Percentiles rank a stretch among this genome's conserved stretches.
Evolutionary conservation across 2,113 vertebrate species (phyloP).

Genomic region (Cyanistes caeruleus): DNA sequence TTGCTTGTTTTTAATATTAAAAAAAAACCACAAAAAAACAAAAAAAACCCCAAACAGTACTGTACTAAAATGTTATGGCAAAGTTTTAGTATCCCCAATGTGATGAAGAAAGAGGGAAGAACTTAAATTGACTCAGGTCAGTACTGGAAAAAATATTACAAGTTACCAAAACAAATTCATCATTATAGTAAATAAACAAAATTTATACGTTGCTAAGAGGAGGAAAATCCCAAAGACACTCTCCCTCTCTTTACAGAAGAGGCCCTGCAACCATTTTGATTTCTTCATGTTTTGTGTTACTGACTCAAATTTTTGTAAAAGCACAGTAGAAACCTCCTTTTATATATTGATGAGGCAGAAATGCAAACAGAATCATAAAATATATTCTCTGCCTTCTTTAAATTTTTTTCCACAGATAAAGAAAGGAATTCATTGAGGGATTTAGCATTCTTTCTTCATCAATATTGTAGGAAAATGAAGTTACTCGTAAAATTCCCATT

Average conservation of each 20-base stretch:
- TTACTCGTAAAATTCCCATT: not conserved
- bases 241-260: not conserved
- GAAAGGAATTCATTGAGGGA: not conserved
- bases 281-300: not conserved
- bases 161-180: not conserved
- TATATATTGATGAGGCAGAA: not conserved
- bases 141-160: not conserved
- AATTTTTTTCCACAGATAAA: not conserved
- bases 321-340: not conserved
- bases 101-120: not conserved
- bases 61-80: not conserved
- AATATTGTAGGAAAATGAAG: not conserved
- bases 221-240: not conserved
- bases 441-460: not conserved
- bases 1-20: not conserved
- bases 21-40: not conserved
- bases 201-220: not conserved
- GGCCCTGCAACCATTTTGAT: not conserved
- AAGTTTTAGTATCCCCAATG: not conserved
- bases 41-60: fast-evolving
- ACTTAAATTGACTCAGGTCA: not conserved
- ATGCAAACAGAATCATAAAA: not conserved
- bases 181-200: not conserved
- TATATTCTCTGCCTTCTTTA: not conserved
- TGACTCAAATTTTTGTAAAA: not conserved